These are phyloP conservation scores for Crossaster papposus DNA, from an alignment of 53 echinoderm and acorn worm species.

Conservation along the genomic window DNA sequence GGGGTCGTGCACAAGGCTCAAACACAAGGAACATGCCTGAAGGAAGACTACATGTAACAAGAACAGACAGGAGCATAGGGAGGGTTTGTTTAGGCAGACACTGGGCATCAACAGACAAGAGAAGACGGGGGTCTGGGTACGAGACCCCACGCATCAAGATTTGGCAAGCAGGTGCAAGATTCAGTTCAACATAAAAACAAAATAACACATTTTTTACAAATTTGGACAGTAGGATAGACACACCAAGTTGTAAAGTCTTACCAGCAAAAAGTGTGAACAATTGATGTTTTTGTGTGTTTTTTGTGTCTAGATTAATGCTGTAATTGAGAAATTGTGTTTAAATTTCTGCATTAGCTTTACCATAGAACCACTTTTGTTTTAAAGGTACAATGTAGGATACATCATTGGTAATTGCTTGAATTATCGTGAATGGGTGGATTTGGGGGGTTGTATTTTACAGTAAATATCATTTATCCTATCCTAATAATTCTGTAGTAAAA, in stretches of 20 bases:
- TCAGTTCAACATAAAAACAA: neutral
- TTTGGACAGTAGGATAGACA: neutral
- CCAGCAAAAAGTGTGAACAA: neutral
- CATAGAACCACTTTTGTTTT: too few relatives aligned
- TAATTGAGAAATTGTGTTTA: neutral
- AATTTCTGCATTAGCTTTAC: neutral
- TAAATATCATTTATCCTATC: too few relatives aligned
- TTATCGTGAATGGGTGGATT: too few relatives aligned
- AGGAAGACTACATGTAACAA: neutral
- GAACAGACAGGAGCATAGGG: neutral
- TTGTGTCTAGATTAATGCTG: neutral
- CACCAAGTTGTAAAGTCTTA: neutral
- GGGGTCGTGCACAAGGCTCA: constrained; percentile 12
- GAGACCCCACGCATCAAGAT: neutral
- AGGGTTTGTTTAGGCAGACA: neutral
- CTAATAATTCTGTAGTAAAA: too few relatives aligned
- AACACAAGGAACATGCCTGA: neutral
- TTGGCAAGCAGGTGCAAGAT: constrained; percentile 38
- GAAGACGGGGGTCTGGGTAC: neutral
- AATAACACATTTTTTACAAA: neutral
- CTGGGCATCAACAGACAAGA: neutral
- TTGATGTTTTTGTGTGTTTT: neutral
- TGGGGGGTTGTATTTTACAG: too few relatives aligned
- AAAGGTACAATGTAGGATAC: too few relatives aligned
- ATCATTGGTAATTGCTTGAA: too few relatives aligned